Evolutionary conservation across 2,113 vertebrate genomes (phyloP), one percentile per base, ranked within the genome.

Genomic region (Geococcyx californianus): DNA sequence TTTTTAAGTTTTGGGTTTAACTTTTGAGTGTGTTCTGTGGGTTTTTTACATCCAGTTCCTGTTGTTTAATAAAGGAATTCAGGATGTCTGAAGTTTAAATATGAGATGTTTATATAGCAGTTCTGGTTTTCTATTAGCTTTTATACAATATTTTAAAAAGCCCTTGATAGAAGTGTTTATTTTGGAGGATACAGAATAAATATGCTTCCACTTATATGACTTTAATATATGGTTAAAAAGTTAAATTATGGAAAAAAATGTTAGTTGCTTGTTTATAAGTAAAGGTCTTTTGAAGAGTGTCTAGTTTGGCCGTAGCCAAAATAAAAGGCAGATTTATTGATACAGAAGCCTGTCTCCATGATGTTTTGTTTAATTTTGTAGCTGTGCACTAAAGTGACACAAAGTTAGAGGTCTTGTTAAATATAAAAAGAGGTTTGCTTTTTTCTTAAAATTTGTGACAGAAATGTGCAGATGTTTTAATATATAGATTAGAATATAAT

Each of bases 41-140:
- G 47, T 8, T 92, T 69, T 73, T 52, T 7, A 7, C 62, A 44
- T 88, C 91, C 68, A 17, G 60, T 97, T 96, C 78, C 79, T 97
- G 56, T 95, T 97, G 77, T 95, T 94, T 95, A 92, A 79, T 94
- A 95, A 95, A 95, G 87, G 89, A 97, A 95, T 94, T 86, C 85
- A 97, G 96, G 94, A 97, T 96, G 96, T 97, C 91, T 95, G 88
- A 97, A 89, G 91, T 98, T 98, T 97, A 97, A 97, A 98, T 97
- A 96, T 92, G 96, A 97, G 96, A 97, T 96, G 84, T 98, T 98
- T 98, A 96, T 97, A 98, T 95, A 91, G 92, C 96, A 93, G 90
- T 96, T 97, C 97, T 97, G 96, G 86, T 97, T 98, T 98, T 98
- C 95, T 98, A 97, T 97, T 97, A 94, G 94, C 97, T 98, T 98